These are phyloP conservation scores for Lophius americanus DNA, from an alignment of 2,797 vertebrate species.

Conservation along the genomic window DNA sequence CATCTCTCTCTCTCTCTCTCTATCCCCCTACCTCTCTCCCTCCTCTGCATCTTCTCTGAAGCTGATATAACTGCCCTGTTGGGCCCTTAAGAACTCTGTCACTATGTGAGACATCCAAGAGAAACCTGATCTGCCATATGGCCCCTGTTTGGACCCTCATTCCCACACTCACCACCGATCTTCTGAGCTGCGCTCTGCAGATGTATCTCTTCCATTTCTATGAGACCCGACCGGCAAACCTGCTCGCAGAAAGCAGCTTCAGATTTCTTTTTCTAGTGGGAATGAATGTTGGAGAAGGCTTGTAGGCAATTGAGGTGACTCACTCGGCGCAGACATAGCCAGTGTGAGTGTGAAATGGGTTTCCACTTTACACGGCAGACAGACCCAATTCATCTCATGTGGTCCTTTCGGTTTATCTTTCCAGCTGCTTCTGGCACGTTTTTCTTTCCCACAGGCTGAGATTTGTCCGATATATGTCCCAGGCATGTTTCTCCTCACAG, in stretches of 20 bases:
- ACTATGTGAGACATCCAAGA: conserved; percentile 40
- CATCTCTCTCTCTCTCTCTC: conserved; percentile 22
- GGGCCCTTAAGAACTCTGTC: conserved; percentile 47
- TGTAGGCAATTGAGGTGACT: conserved; percentile 53
- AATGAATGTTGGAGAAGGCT: conserved; percentile 39
- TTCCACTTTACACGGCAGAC: conserved; percentile 59
- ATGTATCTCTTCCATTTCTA: conserved; percentile 59
- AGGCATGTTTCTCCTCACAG: conserved; percentile 18
- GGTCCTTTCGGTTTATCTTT: conserved; percentile 55
- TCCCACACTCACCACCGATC: conserved; percentile 74
- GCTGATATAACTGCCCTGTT: conserved; percentile 55
- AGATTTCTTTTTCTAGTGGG: conserved; percentile 29
- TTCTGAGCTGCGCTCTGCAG: conserved; percentile 52
- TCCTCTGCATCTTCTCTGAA: conserved; percentile 30
- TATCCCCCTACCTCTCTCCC: neutral
- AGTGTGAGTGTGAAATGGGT: conserved; percentile 48
- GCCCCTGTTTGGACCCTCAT: conserved; percentile 66
- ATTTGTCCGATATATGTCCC: conserved; percentile 39
- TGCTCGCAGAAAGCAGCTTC: conserved; percentile 50
- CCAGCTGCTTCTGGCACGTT: conserved; percentile 40
- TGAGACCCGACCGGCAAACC: conserved; percentile 34
- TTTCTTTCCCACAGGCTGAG: conserved; percentile 44
- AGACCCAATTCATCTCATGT: conserved; percentile 38
- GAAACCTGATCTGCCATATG: conserved; percentile 66
- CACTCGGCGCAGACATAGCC: conserved; percentile 35